These are phyloP conservation scores for Agapornis roseicollis DNA, from an alignment of 2,113 vertebrate genomes.

Conservation along the genomic window DNA sequence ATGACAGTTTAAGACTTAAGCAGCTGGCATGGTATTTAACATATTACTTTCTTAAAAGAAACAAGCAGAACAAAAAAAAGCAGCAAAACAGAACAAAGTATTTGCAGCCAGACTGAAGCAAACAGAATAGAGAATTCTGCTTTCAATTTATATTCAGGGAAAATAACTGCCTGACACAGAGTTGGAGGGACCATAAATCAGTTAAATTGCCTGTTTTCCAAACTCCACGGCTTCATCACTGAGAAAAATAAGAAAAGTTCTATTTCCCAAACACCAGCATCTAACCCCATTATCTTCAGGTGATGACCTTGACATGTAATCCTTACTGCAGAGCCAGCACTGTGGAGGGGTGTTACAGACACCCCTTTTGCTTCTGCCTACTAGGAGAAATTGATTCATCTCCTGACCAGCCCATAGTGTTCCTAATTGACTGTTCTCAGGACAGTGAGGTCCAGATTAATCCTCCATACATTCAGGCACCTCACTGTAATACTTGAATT, in stretches of 20 bases:
- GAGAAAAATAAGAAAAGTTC: background rate
- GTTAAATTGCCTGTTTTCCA: background rate
- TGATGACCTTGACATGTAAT: fast-evolving
- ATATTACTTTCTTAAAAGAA: background rate
- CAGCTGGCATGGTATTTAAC: background rate
- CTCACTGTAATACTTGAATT: fast-evolving
- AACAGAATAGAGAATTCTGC: background rate
- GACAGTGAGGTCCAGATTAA: background rate
- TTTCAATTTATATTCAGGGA: background rate
- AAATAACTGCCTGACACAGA: background rate
- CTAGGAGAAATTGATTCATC: background rate
- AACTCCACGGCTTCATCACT: background rate
- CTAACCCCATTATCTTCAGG: background rate
- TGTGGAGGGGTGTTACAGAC: fast-evolving
- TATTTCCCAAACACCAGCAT: background rate
- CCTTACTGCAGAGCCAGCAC: background rate
- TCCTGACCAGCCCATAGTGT: background rate
- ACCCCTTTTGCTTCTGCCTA: background rate
- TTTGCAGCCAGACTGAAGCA: background rate
- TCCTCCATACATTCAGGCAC: background rate
- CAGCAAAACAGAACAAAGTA: background rate
- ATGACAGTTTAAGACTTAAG: background rate
- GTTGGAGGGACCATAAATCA: background rate
- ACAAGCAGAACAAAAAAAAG: background rate
- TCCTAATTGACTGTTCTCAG: background rate